These are phyloP conservation scores for Syrista parreyssii DNA, from an alignment of 2,888 invertebrate genomes.

Conservation along the genomic window DNA sequence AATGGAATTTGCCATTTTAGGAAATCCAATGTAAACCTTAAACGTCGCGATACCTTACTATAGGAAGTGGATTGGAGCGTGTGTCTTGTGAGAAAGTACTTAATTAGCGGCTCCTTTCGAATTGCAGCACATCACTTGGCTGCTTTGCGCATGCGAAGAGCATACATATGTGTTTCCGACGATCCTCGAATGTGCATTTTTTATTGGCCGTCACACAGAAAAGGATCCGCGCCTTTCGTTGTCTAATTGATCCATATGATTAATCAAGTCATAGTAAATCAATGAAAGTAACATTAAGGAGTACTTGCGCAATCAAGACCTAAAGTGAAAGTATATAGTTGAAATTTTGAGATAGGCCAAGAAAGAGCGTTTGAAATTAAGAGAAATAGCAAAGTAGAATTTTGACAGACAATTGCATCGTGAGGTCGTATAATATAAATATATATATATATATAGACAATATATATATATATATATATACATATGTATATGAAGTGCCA, in stretches of 20 bases:
- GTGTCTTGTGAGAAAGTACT: slow-evolving; percentile 40
- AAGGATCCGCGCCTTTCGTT: not conserved
- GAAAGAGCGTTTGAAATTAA: slow-evolving; percentile 22
- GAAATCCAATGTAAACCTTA: slow-evolving; percentile 65
- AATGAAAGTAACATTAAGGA: slow-evolving; percentile 21
- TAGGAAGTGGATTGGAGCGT: slow-evolving; percentile 64
- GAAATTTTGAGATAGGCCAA: slow-evolving; percentile 33
- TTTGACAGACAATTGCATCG: slow-evolving; percentile 5
- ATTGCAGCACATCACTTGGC: not conserved
- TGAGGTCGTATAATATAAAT: not conserved
- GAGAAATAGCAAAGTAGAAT: slow-evolving; percentile 23
- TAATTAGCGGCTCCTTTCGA: not conserved
- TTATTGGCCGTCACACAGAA: not conserved
- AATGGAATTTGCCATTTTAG: slow-evolving; percentile 30
- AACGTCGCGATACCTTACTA: slow-evolving; percentile 59
- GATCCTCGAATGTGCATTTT: not conserved
- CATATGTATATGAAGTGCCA: slow-evolving; percentile 2
- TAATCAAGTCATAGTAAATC: slow-evolving; percentile 21
- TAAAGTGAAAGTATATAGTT: slow-evolving; percentile 22
- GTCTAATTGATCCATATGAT: not conserved
- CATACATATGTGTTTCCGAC: not conserved
- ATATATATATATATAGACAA: not conserved
- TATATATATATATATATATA: not conserved
- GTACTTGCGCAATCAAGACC: slow-evolving; percentile 24
- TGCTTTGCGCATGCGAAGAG: not conserved